Evolutionary conservation across 1,140 invertebrate genomes (phyloP).

Genomic region (Camponotus pennsylvanicus): DNA sequence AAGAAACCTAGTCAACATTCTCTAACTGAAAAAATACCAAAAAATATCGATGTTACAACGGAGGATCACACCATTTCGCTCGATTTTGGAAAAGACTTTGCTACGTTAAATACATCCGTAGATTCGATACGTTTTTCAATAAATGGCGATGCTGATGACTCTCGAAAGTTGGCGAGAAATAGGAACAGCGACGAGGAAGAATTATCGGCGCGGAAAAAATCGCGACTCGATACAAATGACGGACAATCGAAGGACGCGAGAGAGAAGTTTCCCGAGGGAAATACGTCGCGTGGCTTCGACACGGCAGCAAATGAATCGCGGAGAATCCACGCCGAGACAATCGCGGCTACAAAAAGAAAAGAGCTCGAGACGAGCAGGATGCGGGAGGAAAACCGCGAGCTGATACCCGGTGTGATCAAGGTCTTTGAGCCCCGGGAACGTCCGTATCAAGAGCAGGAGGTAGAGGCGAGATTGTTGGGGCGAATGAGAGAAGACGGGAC

Average conservation of each 20-base stretch:
- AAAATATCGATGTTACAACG: neutral
- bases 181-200: neutral
- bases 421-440: constrained; percentile 51
- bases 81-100: neutral
- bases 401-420: constrained; percentile 53
- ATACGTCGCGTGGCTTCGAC: constrained; percentile 42
- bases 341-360: neutral
- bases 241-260: constrained; percentile 22
- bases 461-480: constrained; percentile 26
- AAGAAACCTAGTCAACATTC: neutral
- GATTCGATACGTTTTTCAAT: neutral
- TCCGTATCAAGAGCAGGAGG: constrained; percentile 47
- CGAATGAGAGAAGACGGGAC: neutral
- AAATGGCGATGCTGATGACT: neutral
- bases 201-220: constrained; percentile 27
- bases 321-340: constrained; percentile 6
- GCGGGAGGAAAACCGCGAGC: constrained; percentile 42
- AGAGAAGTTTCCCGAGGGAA: constrained; percentile 41
- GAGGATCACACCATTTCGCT: too few relatives aligned
- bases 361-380: neutral
- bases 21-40: neutral
- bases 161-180: neutral
- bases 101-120: neutral
- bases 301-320: constrained; percentile 43
- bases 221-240: constrained; percentile 18